These are phyloP conservation scores for Melitaea cinxia DNA, from an alignment of 1,140 invertebrate genomes.

Conservation along the genomic window DNA sequence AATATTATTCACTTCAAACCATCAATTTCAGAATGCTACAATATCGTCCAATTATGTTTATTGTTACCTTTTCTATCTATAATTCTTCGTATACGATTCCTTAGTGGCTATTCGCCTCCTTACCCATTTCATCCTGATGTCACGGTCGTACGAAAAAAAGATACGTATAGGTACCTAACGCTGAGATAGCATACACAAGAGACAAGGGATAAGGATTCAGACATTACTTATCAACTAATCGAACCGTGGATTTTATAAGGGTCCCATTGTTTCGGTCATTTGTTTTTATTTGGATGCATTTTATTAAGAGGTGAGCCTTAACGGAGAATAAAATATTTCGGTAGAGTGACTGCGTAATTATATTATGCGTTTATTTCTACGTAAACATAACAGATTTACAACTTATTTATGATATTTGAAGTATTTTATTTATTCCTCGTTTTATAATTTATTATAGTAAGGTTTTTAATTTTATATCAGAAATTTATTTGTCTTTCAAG, in stretches of 20 bases:
- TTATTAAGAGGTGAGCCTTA: slow-evolving; percentile 10
- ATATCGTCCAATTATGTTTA: background rate
- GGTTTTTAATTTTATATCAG: too few species aligned
- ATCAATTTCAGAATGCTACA: too few species aligned
- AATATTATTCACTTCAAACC: too few species aligned
- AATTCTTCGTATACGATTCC: slow-evolving; percentile 11
- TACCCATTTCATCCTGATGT: slow-evolving; percentile 62
- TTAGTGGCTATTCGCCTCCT: slow-evolving; percentile 42
- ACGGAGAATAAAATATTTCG: background rate
- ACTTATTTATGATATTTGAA: too few species aligned
- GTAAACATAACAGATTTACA: too few species aligned
- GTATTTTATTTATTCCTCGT: too few species aligned
- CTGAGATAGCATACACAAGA: slow-evolving; percentile 49
- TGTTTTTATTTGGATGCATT: slow-evolving; percentile 40
- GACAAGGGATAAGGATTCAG: slow-evolving; percentile 48
- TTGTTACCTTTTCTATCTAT: background rate
- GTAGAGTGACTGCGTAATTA: too few species aligned
- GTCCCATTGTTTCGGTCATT: slow-evolving; percentile 39
- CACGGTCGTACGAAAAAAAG: slow-evolving; percentile 56
- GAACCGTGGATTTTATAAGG: slow-evolving; percentile 41
- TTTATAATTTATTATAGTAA: too few species aligned
- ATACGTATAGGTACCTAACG: slow-evolving; percentile 64
- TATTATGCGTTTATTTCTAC: too few species aligned
- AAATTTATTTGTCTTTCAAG: too few species aligned
- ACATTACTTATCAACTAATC: slow-evolving; percentile 57